Percentiles rank a stretch among this genome's conserved stretches.
These are phyloP conservation scores for Cathartes aura DNA, from an alignment of 2,113 vertebrate species.

Conservation along the genomic window DNA sequence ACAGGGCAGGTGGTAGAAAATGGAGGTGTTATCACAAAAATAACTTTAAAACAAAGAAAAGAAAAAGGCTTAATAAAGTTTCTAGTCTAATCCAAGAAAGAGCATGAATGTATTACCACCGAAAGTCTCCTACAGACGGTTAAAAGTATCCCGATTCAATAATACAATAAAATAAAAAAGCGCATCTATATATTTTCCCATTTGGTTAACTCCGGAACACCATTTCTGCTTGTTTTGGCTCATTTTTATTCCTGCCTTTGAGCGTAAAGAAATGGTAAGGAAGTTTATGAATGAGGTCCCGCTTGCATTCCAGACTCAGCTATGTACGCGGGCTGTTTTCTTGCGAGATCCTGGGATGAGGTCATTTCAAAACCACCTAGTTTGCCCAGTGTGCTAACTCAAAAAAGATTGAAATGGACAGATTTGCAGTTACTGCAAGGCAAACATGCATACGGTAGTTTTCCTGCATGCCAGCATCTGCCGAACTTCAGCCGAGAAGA, in stretches of 20 bases:
- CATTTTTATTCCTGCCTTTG: slow-evolving; percentile 47
- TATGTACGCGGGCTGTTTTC: neutral
- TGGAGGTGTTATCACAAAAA: neutral
- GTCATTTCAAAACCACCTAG: slow-evolving; percentile 55
- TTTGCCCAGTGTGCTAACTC: slow-evolving; percentile 51
- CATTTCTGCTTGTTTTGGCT: slow-evolving; percentile 61
- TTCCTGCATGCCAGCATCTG: neutral
- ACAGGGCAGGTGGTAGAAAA: neutral
- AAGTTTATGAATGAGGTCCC: slow-evolving; percentile 68
- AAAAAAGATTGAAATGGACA: slow-evolving; percentile 42
- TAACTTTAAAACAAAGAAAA: neutral
- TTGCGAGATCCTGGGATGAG: slow-evolving; percentile 39
- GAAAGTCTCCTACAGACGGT: neutral
- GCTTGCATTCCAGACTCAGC: slow-evolving; percentile 35
- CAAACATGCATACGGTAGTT: slow-evolving; percentile 41
- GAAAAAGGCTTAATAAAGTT: neutral
- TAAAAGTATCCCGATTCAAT: neutral
- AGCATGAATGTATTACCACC: neutral
- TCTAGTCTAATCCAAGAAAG: neutral
- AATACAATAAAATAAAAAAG: slow-evolving; percentile 13
- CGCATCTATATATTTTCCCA: slow-evolving; percentile 40
- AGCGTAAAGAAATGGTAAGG: slow-evolving; percentile 48
- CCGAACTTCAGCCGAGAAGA: neutral
- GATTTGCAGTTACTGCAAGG: slow-evolving; percentile 26
- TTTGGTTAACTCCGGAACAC: slow-evolving; percentile 17